These are phyloP conservation scores for Ischnura elegans DNA, from an alignment of 2,888 invertebrate genomes.

Conservation along the genomic window DNA sequence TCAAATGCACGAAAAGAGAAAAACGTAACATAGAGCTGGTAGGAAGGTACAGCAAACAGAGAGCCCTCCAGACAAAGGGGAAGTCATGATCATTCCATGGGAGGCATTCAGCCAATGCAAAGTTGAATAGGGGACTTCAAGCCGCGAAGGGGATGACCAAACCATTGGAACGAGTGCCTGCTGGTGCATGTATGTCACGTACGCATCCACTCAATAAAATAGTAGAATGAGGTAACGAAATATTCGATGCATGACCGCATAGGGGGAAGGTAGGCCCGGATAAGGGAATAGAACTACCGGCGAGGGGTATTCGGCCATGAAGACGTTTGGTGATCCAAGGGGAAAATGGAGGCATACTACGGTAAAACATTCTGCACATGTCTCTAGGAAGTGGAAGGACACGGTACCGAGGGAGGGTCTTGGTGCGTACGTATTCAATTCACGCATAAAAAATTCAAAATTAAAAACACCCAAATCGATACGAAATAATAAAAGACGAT, in stretches of 20 bases:
- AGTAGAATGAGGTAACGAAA: not conserved
- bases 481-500: too few relatives aligned
- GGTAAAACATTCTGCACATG: not conserved
- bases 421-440: too few relatives aligned
- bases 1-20: too few relatives aligned
- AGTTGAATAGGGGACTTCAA: not conserved
- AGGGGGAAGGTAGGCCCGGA: not conserved
- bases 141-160: not conserved
- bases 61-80: not conserved
- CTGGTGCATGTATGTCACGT: not conserved
- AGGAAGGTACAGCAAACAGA: not conserved
- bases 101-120: not conserved
- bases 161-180: not conserved
- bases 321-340: not conserved
- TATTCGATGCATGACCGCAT: not conserved
- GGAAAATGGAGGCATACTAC: not conserved
- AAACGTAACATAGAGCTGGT: too few relatives aligned
- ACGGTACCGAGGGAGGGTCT: not conserved
- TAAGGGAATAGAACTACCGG: not conserved
- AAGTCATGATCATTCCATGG: not conserved
- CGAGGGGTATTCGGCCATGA: not conserved
- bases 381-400: not conserved
- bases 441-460: too few relatives aligned
- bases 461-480: too few relatives aligned
- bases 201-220: not conserved